phyloP scores from a whole-genome alignment of 1,140 invertebrate genomes.

The Drosophila grimshawi region DNA sequence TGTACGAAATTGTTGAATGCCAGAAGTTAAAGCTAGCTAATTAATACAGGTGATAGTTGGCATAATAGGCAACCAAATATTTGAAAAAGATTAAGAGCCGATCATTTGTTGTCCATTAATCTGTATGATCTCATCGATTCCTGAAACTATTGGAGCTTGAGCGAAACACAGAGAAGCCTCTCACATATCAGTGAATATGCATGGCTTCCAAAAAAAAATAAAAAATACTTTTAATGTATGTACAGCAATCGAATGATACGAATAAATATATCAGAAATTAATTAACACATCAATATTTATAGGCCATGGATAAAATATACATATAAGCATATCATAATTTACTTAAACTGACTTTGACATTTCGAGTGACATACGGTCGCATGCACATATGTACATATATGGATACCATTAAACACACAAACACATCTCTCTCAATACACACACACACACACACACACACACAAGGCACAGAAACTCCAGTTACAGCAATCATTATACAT shows the following conservation, averaged over 20 bases:
- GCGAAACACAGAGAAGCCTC: too few species aligned
- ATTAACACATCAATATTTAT: not conserved
- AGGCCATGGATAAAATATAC: not conserved
- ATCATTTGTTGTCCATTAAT: not conserved
- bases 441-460: conserved; percentile 12
- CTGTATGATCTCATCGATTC: not conserved
- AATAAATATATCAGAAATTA: not conserved
- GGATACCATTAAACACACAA: conserved; percentile 2
- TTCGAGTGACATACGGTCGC: conserved; percentile 25
- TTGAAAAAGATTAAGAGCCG: not conserved
- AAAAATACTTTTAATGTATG: not conserved
- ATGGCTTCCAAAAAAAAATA: not conserved
- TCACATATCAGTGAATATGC: too few species aligned
- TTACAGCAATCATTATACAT: conserved; percentile 15
- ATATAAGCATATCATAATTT: conserved; percentile 10
- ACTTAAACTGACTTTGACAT: conserved; percentile 27
- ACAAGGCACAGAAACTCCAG: conserved; percentile 9
- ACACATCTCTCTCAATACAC: not conserved
- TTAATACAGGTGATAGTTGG: conserved; percentile 8
- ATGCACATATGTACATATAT: conserved; percentile 18
- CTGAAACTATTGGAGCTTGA: not conserved
- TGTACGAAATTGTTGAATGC: conserved; percentile 29
- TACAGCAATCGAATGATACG: not conserved
- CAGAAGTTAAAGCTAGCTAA: conserved; percentile 17
- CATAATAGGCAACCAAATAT: conserved; percentile 12